Evolutionary conservation across 2,113 vertebrate genomes (phyloP).

Genomic region (Pelmatolapia mariae): DNA sequence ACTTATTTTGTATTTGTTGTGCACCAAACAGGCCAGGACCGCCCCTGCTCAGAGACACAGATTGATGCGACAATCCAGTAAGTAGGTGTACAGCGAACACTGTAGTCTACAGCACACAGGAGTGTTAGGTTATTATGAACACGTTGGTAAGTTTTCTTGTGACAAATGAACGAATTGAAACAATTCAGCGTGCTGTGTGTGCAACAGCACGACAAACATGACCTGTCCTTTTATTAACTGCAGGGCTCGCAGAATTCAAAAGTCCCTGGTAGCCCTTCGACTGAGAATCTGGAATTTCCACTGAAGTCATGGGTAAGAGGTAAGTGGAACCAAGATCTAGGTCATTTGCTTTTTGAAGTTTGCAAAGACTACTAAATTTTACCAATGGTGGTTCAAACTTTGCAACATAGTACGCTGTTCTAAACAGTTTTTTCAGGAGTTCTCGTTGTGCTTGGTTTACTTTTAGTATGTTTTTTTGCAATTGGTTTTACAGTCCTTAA

Average conservation of each 20-base stretch:
- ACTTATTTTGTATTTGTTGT: neutral
- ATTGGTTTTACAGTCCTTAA: neutral
- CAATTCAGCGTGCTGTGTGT: neutral
- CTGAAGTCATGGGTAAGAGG: neutral
- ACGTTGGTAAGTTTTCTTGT: neutral
- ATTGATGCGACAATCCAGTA: rapidly evolving
- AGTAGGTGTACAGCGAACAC: no score
- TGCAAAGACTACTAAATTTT: rapidly evolving
- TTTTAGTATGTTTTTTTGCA: neutral
- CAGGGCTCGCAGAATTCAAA: neutral
- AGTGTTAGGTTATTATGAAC: no score
- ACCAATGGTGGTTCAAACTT: neutral
- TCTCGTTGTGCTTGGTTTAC: neutral
- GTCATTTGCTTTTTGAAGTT: neutral
- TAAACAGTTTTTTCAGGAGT: neutral
- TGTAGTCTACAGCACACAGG: no score
- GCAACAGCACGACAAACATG: rapidly evolving
- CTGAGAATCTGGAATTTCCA: neutral
- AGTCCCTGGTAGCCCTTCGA: neutral
- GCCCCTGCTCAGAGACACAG: neutral
- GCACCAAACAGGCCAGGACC: neutral
- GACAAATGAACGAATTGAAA: rapidly evolving
- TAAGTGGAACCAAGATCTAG: neutral
- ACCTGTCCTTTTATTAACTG: neutral
- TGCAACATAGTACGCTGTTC: neutral